phyloP scores from a whole-genome alignment of 2,797 vertebrate genomes.

The Tarsius wallacei region DNA sequence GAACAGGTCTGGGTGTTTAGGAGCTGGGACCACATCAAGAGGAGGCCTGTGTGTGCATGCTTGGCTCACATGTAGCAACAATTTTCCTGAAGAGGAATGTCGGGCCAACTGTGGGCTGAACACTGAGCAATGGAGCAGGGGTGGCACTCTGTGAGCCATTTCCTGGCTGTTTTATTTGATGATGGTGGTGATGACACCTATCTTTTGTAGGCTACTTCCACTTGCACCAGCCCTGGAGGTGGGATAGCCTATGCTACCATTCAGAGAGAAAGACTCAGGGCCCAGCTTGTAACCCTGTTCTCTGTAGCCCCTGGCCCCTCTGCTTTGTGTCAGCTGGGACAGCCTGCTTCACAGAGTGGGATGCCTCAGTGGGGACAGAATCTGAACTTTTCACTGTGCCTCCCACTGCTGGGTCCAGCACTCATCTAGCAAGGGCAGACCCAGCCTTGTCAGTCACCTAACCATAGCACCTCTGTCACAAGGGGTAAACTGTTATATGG shows the following conservation, averaged over 20 bases:
- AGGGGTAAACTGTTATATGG: accelerated
- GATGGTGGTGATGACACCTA: not conserved
- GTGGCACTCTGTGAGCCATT: not conserved
- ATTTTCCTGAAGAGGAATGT: not conserved
- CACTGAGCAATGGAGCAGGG: not conserved
- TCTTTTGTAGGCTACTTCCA: not conserved
- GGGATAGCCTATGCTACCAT: not conserved
- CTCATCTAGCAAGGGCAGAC: not conserved
- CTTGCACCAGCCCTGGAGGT: not conserved
- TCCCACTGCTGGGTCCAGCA: not conserved
- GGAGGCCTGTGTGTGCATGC: not conserved
- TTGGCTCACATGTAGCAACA: not conserved
- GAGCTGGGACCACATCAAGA: not conserved
- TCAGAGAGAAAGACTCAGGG: not conserved
- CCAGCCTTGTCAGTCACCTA: not conserved
- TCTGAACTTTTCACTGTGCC: not conserved
- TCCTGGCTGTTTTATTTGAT: not conserved
- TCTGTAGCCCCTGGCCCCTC: not conserved
- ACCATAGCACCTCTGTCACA: not conserved
- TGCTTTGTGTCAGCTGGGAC: not conserved
- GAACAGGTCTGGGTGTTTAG: not conserved
- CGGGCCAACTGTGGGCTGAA: not conserved
- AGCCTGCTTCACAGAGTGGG: not conserved
- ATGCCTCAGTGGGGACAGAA: not conserved
- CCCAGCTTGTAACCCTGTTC: not conserved